A percentile compares a stretch with the other conserved stretches of the same genome.
phyloP scores from a whole-genome alignment of 2,888 invertebrate species.

The Drosophila paramelanica region DNA sequence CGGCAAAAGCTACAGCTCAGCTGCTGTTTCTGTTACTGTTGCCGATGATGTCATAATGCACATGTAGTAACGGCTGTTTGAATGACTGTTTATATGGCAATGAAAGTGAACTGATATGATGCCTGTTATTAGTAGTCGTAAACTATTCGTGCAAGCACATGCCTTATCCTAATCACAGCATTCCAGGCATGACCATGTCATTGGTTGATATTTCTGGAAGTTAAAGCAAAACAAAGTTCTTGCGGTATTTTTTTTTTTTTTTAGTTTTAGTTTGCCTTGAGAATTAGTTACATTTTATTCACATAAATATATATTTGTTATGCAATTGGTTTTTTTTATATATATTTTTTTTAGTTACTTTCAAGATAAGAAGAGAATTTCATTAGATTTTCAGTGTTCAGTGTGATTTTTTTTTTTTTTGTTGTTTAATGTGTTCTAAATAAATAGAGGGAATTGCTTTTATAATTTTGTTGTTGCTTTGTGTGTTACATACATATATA shows the following conservation, averaged over 20 bases:
- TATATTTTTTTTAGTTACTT: constrained; percentile 26
- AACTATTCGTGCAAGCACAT: constrained; percentile 23
- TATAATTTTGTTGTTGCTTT: constrained; percentile 47
- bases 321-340: constrained; percentile 49
- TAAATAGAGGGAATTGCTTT: constrained; percentile 77
- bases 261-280: constrained; percentile 70
- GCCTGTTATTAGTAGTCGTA: constrained; percentile 19
- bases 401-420: constrained; percentile 32
- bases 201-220: constrained; percentile 9
- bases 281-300: constrained; percentile 81
- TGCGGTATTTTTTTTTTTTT: constrained; percentile 11
- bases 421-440: constrained; percentile 63
- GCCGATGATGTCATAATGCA: constrained; percentile 55
- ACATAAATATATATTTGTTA: constrained; percentile 76
- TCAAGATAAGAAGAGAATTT: constrained; percentile 71
- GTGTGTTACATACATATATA: constrained; percentile 55
- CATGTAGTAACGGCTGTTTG: constrained; percentile 51
- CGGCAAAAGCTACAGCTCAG: constrained; percentile 43
- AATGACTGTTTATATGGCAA: constrained; percentile 32
- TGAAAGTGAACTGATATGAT: constrained; percentile 42
- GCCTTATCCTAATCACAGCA: constrained; percentile 55
- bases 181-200: constrained; percentile 39
- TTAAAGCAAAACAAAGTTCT: constrained; percentile 22
- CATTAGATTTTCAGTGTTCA: constrained; percentile 53
- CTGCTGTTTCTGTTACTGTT: constrained; percentile 21